Evolutionary conservation across 2,888 invertebrate genomes (phyloP), one percentile per base, ranked within the genome.

Genomic region (Meiosimyza platycephala): DNA sequence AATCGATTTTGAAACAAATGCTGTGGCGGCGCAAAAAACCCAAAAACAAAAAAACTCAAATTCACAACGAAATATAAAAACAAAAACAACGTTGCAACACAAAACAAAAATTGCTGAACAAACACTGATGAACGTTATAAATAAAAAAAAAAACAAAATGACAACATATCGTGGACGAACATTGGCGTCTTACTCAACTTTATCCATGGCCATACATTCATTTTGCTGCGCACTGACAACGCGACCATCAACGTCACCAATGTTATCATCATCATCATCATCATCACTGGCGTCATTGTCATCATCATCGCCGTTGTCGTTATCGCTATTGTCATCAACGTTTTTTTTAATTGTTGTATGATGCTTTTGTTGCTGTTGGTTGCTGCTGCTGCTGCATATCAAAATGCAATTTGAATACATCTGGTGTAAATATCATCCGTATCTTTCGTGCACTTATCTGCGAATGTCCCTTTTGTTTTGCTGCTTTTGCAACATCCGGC

Each of bases 101-200:
- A 33, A 60, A 72, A 76, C 80, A 80, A 76, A 82, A 80, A 82
- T 81, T 79, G 81, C 78, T 79, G 78, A 81, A 81, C 82, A 79
- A 81, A 77, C 78, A 78, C 71, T 79, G 79, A 80, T 78, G 80
- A 77, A 59, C 15, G 40, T 1, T 40, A 40, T 40, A 40, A 1
- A 47, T 2, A 63, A 28, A 11, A 63, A n/a, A 13, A 6, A 16
- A 47, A 18, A 28, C 65, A 52, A 48, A 48, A 57, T 15, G 22
- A 59, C 18, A 72, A 70, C 74, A 70, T 73, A 72, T 75, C 75
- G 55, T 69, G 71, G 72, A 75, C 76, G 72, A 22, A 60, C 22
- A 28, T 60, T 33, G 33, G 22, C 60, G 54, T 40, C 40, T 71
- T 72, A 71, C 57, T 74, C 71, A 74, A 77, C 72, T 73, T 76